These are phyloP conservation scores for Sorex araneus DNA, from an alignment of 2,113 vertebrate species.

Conservation along the genomic window DNA sequence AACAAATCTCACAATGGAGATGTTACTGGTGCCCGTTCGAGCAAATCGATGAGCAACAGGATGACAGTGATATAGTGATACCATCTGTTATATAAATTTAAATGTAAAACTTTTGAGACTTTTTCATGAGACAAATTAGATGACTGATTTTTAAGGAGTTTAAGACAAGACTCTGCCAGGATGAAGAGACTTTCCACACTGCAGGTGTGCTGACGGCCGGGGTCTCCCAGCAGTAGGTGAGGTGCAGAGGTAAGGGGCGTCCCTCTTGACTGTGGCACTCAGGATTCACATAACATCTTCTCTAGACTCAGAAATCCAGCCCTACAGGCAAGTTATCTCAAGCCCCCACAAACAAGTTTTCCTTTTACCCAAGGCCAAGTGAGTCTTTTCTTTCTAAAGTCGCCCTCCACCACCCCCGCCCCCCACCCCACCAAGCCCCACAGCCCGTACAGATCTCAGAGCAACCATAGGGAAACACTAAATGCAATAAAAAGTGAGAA, in stretches of 20 bases:
- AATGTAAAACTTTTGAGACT: background rate
- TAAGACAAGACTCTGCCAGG: background rate
- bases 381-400: background rate
- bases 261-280: too few relatives aligned
- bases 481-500: conserved; percentile 3
- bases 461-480: background rate
- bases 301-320: background rate
- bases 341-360: too few relatives aligned
- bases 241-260: background rate
- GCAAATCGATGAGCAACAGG: too few relatives aligned
- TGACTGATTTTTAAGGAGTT: background rate
- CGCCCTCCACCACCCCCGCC: too few relatives aligned
- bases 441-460: background rate
- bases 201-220: too few relatives aligned
- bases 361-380: background rate
- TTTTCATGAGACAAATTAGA: background rate
- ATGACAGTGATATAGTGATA: too few relatives aligned
- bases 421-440: too few relatives aligned
- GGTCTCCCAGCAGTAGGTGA: background rate
- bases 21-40: too few relatives aligned
- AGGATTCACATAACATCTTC: background rate
- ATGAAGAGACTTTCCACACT: too few relatives aligned
- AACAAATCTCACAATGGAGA: too few relatives aligned
- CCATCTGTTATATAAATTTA: background rate
- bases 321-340: background rate